Conservation (phyloP, 2,888 invertebrate genomes). For the Zhuqinia jingwanae region DNA sequence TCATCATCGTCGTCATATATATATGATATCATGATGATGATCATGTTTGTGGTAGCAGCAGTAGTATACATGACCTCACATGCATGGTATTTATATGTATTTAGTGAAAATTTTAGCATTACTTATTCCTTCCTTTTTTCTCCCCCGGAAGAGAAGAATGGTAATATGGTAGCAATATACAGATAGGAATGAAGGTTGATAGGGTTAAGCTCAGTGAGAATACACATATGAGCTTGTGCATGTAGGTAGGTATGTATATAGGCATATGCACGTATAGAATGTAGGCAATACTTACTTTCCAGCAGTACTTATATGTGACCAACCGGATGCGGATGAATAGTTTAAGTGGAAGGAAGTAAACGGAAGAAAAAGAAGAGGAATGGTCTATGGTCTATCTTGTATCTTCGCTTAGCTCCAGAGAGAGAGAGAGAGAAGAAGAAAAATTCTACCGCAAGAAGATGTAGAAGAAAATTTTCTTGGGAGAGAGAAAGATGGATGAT, state of each 20-base stretch:
- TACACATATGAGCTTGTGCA: too few relatives aligned
- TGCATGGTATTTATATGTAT: neutral
- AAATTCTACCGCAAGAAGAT: constrained; percentile 9
- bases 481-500: constrained; percentile 68
- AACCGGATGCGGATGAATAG: constrained; percentile 50
- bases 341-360: constrained; percentile 36
- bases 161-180: neutral
- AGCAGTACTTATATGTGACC: constrained; percentile 17
- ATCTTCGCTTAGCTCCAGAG: constrained; percentile 17
- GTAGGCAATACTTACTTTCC: constrained; percentile 26
- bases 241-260: too few relatives aligned
- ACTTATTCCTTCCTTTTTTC: neutral
- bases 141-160: constrained; percentile 8
- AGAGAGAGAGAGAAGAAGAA: too few relatives aligned
- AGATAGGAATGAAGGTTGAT: constrained; percentile 21
- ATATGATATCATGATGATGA: too few relatives aligned
- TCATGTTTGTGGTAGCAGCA: too few relatives aligned
- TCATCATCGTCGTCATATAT: neutral
- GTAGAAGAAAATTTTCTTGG: constrained; percentile 30
- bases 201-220: constrained; percentile 32
- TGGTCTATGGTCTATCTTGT: neutral
- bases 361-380: constrained; percentile 22
- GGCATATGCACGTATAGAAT: neutral
- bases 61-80: neutral
- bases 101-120: constrained; percentile 18